A percentile compares a stretch with the other conserved stretches of the same genome.
Conservation (phyloP, 2,888 invertebrate species). For the Hipparchia sbordonii region DNA sequence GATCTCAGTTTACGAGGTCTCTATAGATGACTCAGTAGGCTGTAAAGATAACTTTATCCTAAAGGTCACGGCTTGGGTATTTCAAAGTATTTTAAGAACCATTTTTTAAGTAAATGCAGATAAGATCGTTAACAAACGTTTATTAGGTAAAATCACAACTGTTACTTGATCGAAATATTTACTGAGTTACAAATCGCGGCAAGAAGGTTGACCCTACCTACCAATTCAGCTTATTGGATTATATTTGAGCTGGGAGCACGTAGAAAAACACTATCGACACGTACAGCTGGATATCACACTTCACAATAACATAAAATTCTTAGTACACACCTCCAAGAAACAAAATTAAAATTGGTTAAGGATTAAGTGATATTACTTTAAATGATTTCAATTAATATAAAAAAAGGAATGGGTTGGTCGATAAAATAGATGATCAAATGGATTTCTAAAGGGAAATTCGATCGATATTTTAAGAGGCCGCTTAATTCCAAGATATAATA, state of each 20-base stretch:
- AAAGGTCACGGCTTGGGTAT: neutral
- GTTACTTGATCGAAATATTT: constrained; percentile 36
- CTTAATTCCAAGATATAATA: too few relatives aligned
- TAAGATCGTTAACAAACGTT: neutral
- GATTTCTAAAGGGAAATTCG: too few relatives aligned
- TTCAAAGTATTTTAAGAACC: neutral
- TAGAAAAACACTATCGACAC: constrained; percentile 34
- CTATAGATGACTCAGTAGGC: neutral
- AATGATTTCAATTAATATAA: too few relatives aligned
- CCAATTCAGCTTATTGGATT: constrained; percentile 64
- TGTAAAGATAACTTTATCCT: constrained; percentile 4
- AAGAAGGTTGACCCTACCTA: constrained; percentile 63
- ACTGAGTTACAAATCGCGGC: constrained; percentile 37
- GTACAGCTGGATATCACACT: constrained; percentile 25
- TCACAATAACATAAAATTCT: neutral
- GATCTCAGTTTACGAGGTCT: neutral
- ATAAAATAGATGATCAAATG: too few relatives aligned
- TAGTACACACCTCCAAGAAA: neutral
- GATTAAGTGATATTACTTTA: too few relatives aligned
- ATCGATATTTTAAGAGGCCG: too few relatives aligned
- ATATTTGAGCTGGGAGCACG: constrained; percentile 28
- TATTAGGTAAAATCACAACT: constrained; percentile 9
- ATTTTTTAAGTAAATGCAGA: neutral
- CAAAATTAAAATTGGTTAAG: neutral
- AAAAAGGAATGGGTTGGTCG: too few relatives aligned